These are phyloP conservation scores for Pachydiplax longipennis DNA, from an alignment of 2,888 invertebrate species.

Conservation along the genomic window DNA sequence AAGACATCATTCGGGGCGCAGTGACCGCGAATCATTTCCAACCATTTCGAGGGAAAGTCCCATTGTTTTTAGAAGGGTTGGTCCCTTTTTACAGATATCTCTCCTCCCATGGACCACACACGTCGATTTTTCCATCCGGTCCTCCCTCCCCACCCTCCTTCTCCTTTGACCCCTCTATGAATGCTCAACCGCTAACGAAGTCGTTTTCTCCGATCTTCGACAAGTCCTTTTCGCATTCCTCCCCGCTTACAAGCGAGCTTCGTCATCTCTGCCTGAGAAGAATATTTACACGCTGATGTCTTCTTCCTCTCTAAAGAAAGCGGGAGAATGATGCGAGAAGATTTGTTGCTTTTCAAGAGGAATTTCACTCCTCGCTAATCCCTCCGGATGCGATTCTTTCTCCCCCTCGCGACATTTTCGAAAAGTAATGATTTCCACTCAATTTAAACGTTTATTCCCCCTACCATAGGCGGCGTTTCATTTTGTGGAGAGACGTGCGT, in stretches of 20 bases:
- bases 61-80: neutral
- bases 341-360: conserved; percentile 3
- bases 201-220: neutral
- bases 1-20: too few relatives aligned
- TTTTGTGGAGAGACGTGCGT: neutral
- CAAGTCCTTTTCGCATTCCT: conserved; percentile 31
- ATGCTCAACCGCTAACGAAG: neutral
- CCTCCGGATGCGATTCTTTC: neutral
- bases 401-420: neutral
- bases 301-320: conserved; percentile 3
- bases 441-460: neutral
- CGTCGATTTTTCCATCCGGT: neutral
- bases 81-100: neutral
- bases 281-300: conserved; percentile 39
- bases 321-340: neutral
- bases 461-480: neutral
- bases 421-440: neutral
- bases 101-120: neutral
- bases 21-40: neutral
- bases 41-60: neutral
- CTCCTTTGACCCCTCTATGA: neutral
- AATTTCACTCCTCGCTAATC: conserved; percentile 35
- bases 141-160: neutral
- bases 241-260: neutral
- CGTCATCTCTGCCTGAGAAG: conserved; percentile 15